Percentiles rank a stretch among this genome's conserved stretches.
phyloP scores from a whole-genome alignment of 2,888 invertebrate species.

The Spatulosminthurus flaviceps region DNA sequence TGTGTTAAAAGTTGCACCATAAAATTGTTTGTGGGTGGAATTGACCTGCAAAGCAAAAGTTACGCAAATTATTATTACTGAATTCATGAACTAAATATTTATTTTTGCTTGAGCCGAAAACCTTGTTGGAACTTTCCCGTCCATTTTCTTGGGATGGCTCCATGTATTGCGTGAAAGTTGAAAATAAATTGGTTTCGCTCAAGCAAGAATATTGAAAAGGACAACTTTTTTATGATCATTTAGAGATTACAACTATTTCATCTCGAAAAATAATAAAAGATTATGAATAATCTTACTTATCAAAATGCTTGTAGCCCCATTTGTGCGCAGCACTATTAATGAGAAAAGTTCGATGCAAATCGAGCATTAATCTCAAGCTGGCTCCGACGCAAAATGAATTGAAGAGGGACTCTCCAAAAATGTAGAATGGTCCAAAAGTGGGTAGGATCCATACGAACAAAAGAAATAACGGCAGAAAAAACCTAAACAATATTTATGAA shows the following conservation, averaged over 20 bases:
- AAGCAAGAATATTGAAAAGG: too few species aligned
- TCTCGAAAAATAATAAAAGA: not conserved
- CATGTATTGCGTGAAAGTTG: too few species aligned
- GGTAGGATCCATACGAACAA: constrained; percentile 68
- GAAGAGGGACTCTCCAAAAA: not conserved
- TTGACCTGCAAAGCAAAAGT: constrained; percentile 69
- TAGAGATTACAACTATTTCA: not conserved
- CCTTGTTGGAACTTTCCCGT: too few species aligned
- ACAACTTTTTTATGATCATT: too few species aligned
- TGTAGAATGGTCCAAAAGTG: constrained; percentile 65
- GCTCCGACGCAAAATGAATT: not conserved
- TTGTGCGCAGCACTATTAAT: constrained; percentile 30
- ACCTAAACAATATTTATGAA: too few species aligned
- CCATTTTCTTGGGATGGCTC: too few species aligned
- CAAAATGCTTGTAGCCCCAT: constrained; percentile 50
- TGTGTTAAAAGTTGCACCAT: constrained; percentile 76
- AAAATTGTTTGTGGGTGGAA: constrained; percentile 81
- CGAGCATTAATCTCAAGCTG: not conserved
- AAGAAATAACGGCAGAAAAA: too few species aligned
- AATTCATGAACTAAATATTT: too few species aligned
- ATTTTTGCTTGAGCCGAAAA: too few species aligned
- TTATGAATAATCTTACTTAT: constrained; percentile 68
- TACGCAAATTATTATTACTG: too few species aligned
- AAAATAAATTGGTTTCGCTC: too few species aligned
- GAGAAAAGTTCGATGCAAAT: not conserved